A percentile compares a stretch with the other conserved stretches of the same genome.
Evolutionary conservation across 2,113 vertebrate genomes (phyloP).

Genomic region (Cyanistes caeruleus): DNA sequence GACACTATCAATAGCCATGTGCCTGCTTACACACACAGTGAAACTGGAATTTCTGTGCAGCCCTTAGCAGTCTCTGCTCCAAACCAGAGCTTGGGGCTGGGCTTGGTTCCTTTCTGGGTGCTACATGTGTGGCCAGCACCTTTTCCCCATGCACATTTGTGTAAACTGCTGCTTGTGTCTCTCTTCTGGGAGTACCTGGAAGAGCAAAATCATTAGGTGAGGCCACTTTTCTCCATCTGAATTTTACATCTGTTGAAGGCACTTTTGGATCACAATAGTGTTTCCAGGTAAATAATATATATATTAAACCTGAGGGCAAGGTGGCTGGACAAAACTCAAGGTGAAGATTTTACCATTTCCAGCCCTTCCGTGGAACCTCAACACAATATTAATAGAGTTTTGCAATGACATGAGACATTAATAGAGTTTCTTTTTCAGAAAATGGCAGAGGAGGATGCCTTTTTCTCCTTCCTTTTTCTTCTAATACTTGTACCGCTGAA

Average conservation of each 20-base stretch:
- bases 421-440: slow-evolving; percentile 4
- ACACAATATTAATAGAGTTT: not conserved
- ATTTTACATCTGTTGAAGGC: not conserved
- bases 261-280: not conserved
- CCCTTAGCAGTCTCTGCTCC: not conserved
- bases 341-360: not conserved
- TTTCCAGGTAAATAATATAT: not conserved
- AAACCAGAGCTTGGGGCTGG: not conserved
- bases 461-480: not conserved
- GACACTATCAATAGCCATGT: not conserved
- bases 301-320: not conserved
- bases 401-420: not conserved
- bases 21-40: not conserved
- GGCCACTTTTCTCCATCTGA: not conserved
- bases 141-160: not conserved
- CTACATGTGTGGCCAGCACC: rapidly evolving
- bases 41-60: not conserved
- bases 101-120: not conserved
- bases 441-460: not conserved
- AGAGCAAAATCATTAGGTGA: not conserved
- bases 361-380: not conserved
- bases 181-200: not conserved
- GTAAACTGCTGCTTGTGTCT: not conserved
- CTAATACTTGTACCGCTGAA: not conserved
- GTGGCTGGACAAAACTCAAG: not conserved